Percentiles rank a stretch among this genome's conserved stretches.
Conservation (phyloP, 1,140 invertebrate genomes). For the Leguminivora glycinivorella region DNA sequence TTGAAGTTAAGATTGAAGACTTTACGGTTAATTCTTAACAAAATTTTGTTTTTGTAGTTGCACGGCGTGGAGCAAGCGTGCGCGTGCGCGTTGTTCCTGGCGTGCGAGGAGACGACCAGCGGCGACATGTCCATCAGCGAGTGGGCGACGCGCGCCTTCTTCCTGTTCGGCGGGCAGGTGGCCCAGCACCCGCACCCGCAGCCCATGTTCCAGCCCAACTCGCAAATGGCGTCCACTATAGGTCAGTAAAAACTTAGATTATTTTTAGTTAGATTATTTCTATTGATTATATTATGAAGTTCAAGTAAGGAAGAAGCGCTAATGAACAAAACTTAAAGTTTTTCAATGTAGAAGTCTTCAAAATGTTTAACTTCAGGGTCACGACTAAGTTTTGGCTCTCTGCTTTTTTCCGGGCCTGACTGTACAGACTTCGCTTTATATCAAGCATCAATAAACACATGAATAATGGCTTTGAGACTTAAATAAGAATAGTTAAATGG, state of each 20-base stretch:
- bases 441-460: background rate
- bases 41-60: constrained; percentile 62
- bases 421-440: no score
- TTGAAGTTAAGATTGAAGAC: no score
- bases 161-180: constrained; percentile 92
- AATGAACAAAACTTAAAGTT: no score
- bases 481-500: no score
- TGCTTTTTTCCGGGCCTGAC: no score
- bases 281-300: no score
- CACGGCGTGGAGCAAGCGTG: constrained; percentile 93
- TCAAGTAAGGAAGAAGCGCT: no score
- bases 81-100: constrained; percentile 91
- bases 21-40: no score
- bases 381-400: no score
- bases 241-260: constrained; percentile 38
- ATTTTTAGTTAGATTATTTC: no score
- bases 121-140: constrained; percentile 84
- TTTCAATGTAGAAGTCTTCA: no score
- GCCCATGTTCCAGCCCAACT: constrained; percentile 50
- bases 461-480: constrained; percentile 1
- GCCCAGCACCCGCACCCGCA: constrained; percentile 48
- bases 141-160: constrained; percentile 95
- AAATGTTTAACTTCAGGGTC: no score
- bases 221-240: constrained; percentile 54
- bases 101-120: constrained; percentile 87